Base-by-base conservation (phyloP, 23 tunicate species). In the Trididemnum miniatum region DNA sequence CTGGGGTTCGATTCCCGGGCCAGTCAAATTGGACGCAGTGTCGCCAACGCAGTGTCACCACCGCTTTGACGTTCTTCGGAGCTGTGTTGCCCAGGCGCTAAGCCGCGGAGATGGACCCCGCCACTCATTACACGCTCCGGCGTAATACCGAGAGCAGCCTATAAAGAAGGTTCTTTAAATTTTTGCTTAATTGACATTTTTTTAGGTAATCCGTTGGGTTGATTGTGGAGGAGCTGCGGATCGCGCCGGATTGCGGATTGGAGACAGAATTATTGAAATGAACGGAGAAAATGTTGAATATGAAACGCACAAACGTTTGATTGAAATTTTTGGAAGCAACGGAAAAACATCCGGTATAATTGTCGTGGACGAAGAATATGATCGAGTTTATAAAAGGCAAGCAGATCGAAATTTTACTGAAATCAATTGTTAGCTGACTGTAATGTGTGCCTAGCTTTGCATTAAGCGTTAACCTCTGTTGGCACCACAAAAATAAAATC, bases 211-310 rank as follows among this genome's bases (percentile, higher is more conserved):
- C n/a, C 84, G 99, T 2, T 96, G 99, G 99, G 94, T 96, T 0
- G 99, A 96, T 71, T 88, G 97, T 63, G 99, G 99, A 30, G 99
- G 99, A 5, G 97, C 99, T 23, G 99, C 99, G 0, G 99, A 96
- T 51, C 50, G 97, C 35, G 97, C 99, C 1, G 99, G 99, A 15
- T 59, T 96, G 33, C 59, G 97, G 31, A 96, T 96, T 51, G 99
- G 99, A 1, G 99, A 96, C 77, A 87, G 99, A 12, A 87, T 96
- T 30, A 86, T 96, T 29, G 99, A 96, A 88, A 89, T 96, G 30
- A 96, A 96, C 72, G 99, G 99, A 18, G 85, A 80, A 12, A 92
- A 95, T 35, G 97, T 96, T 0, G 99, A 96, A 65, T 96, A 96
- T 34, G 99, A 91, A 63, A 27, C 91, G 3, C 97, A 96, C 40